phyloP scores from a whole-genome alignment of 2,113 vertebrate genomes.

The Chloropsis hardwickii region DNA sequence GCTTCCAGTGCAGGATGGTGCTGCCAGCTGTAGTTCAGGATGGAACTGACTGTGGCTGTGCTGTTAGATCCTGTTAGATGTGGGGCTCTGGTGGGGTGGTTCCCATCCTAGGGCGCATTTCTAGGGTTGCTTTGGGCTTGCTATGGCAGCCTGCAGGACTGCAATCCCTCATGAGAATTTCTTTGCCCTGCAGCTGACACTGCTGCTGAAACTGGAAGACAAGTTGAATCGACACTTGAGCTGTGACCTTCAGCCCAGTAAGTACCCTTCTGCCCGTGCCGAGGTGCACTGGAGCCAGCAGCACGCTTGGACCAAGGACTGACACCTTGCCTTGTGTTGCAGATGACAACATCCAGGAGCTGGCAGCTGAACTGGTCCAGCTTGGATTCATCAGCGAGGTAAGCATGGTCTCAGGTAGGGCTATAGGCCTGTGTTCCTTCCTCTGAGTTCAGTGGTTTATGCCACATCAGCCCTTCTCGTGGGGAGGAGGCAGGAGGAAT shows the following conservation, averaged over 20 bases:
- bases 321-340: background rate
- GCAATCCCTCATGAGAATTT: background rate
- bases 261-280: slow-evolving; percentile 15
- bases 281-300: background rate
- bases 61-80: too few species aligned
- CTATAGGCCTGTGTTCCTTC: background rate
- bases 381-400: slow-evolving; percentile 98
- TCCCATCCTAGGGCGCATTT: background rate
- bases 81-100: background rate
- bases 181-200: slow-evolving; percentile 80
- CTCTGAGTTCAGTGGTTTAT: rapidly evolving
- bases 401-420: background rate
- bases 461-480: too few species aligned
- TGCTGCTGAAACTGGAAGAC: slow-evolving; percentile 97
- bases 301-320: rapidly evolving
- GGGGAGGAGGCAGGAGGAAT: background rate
- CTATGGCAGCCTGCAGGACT: background rate
- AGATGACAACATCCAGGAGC: slow-evolving; percentile 96
- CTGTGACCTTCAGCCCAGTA: slow-evolving; percentile 91
- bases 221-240: slow-evolving; percentile 97
- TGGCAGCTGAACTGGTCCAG: slow-evolving; percentile 94
- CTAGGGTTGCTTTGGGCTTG: background rate
- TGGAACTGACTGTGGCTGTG: background rate
- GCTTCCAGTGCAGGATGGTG: rapidly evolving
- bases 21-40: background rate